Conservation (phyloP, 2,113 vertebrate genomes). For the Oriolus oriolus region DNA sequence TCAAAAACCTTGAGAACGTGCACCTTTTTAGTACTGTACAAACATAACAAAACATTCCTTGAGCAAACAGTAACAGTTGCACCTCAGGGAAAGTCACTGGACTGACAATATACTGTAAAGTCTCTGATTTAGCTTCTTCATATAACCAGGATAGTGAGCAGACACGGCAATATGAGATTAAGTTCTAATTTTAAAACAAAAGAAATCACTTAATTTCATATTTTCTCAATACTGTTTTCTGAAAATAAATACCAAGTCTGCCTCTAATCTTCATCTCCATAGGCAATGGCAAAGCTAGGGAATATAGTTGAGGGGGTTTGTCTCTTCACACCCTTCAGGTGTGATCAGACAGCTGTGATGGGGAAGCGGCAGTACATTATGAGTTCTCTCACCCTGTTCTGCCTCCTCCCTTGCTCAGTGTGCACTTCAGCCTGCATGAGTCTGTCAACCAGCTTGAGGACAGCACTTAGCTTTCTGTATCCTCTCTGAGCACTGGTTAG, state of each 20-base stretch:
- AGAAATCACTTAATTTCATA: neutral
- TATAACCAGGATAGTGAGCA: neutral
- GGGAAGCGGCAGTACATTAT: neutral
- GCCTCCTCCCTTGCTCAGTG: neutral
- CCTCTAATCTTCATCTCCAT: neutral
- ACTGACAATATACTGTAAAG: neutral
- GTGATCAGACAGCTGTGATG: neutral
- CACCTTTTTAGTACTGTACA: neutral
- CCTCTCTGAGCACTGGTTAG: neutral
- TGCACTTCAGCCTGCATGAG: neutral
- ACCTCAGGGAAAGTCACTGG: neutral
- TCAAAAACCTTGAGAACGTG: neutral
- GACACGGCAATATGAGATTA: neutral
- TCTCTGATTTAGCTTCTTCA: neutral
- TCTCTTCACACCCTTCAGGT: neutral
- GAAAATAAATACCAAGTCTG: neutral
- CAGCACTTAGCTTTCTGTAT: neutral
- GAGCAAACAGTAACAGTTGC: neutral
- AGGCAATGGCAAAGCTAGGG: neutral
- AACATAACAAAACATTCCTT: neutral
- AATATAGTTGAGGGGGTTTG: neutral
- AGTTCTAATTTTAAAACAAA: neutral
- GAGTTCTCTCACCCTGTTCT: neutral
- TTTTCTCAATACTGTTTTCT: neutral
- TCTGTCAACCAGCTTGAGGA: neutral